phyloP scores from a whole-genome alignment of 2,797 vertebrate genomes.

The Eurystomus glaucurus region DNA sequence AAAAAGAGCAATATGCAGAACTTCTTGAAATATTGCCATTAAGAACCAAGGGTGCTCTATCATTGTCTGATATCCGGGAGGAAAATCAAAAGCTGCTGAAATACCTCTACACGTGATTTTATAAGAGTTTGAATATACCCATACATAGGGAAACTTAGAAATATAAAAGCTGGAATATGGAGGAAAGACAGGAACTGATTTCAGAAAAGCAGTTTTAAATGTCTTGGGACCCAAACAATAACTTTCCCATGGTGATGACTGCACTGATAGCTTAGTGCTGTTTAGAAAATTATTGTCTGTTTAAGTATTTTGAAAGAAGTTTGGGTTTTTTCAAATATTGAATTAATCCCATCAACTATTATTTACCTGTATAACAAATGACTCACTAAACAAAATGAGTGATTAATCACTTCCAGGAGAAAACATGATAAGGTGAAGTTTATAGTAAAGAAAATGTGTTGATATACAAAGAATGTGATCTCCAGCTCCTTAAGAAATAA shows the following conservation, averaged over 20 bases:
- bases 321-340: neutral
- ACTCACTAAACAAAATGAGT: neutral
- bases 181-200: neutral
- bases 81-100: neutral
- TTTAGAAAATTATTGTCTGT: neutral
- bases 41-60: neutral
- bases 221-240: neutral
- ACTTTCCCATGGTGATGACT: neutral
- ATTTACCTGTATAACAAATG: neutral
- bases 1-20: neutral
- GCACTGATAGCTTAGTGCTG: neutral
- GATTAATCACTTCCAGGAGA: neutral
- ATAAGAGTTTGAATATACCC: neutral
- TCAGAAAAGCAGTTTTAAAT: neutral
- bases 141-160: neutral
- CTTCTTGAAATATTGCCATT: neutral
- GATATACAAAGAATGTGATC: neutral
- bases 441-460: neutral
- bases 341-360: neutral
- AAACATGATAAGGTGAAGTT: neutral
- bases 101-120: neutral
- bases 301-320: neutral
- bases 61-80: neutral
- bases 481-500: neutral
- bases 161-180: neutral